Evolutionary conservation across 2,888 invertebrate species (phyloP), one percentile per base, ranked within the genome.

Genomic region (Frankliniella intonsa): DNA sequence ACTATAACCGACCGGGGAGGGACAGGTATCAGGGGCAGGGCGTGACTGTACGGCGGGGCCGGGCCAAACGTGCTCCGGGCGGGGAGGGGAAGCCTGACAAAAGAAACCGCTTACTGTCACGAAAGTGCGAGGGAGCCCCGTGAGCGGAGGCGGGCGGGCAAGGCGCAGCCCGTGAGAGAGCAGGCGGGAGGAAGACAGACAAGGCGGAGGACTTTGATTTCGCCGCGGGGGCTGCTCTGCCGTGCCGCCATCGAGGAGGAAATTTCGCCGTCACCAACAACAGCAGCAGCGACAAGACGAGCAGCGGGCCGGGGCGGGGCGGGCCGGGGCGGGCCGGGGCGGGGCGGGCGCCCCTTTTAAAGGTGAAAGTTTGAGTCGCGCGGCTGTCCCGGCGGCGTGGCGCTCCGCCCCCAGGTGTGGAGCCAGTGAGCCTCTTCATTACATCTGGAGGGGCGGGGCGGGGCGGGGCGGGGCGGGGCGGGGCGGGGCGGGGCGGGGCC

Each of bases 101-200:
- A 62, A 62, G 62, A 62, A 62, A 62, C 62, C 62, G 62, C 62
- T 62, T 62, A 62, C 62, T 62, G 62, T 62, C 62, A 62, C 62
- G 62, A 62, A 62, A 62, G 62, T 19, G 62, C 12, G 55, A 55
- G 55, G 17, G 55, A 55, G 55, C 12, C 38, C 38, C 38, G 38
- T 38, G 5, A 38, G n/a, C n/a, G n/a, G n/a, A n/a, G n/a, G n/a
- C n/a, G n/a, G n/a, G n/a, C n/a, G n/a, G 38, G 38, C 5, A 38
- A 38, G 38, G 38, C 38, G 38, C 38, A 5, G 38, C 3, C 38
- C 38, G 62, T 62, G 62, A n/a, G 62, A 17, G 38, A 17, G 19
- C 62, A 14, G 7, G 62, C 11, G 62, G 14, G 17, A 62, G 69
- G 69, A 1, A 69, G 69, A 69, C 7, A 76, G 25, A 11, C 22